phyloP scores from a whole-genome alignment of 2,113 vertebrate genomes.

The Saguinus imperator region DNA sequence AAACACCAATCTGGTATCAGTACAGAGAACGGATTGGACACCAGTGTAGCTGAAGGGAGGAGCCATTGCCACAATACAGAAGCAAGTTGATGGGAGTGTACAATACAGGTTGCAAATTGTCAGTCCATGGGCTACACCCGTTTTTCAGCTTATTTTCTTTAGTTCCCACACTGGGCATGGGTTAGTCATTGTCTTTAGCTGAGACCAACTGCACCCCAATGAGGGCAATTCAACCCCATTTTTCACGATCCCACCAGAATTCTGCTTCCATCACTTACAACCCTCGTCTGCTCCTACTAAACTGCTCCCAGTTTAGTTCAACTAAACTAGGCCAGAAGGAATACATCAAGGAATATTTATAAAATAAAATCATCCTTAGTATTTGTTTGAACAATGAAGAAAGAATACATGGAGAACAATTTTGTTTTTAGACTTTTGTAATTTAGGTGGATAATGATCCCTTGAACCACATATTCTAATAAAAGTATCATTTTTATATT shows the following conservation, averaged over 20 bases:
- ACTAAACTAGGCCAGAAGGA: background rate
- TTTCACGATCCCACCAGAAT: background rate
- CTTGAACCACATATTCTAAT: background rate
- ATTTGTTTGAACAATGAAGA: background rate
- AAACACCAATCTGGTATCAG: background rate
- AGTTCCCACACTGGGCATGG: accelerated
- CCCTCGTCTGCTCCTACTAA: background rate
- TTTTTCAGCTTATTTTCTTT: background rate
- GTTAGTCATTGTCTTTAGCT: background rate
- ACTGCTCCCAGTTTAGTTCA: background rate
- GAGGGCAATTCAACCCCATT: background rate
- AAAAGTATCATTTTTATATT: background rate
- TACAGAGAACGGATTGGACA: background rate
- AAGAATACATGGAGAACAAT: background rate
- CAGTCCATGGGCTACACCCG: background rate
- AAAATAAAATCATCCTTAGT: background rate
- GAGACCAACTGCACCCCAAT: background rate
- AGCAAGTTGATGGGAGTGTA: background rate
- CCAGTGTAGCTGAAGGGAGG: background rate
- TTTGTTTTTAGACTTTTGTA: background rate
- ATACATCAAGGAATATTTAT: background rate
- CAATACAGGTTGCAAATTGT: background rate
- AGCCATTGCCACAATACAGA: background rate
- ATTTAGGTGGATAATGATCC: background rate
- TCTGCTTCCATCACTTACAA: background rate